Evolutionary conservation across 2,113 vertebrate genomes (phyloP), one percentile per base, ranked within the genome.

Genomic region (Picathartes gymnocephalus): DNA sequence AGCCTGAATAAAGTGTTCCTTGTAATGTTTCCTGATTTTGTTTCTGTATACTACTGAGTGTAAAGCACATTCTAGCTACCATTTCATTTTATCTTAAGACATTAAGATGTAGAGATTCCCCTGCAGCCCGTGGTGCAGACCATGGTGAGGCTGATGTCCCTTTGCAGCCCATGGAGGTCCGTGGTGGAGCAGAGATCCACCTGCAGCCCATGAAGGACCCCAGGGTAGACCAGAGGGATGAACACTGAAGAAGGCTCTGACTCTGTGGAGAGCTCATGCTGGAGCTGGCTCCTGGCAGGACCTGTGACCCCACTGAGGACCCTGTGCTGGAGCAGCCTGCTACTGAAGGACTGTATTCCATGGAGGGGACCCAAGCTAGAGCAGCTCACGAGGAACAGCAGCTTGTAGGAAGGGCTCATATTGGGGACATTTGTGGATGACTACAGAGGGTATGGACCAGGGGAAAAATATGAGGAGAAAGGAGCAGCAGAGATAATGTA

Each of bases 361-460:
- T 28, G 25, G 17, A 64, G 40, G 40, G 28, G 21, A 40, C 7
- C 2, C 18, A 28, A 0, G 3, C 10, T 45, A 30, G 25, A 90
- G 23, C 4, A 81, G 39, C 42, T 65, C 0, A 3, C 48, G 39
- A 42, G 58, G 37, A 76, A 53, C 15, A 15, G 30, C 11, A 81
- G 23, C 7, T 17, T 4, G 1, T 23, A 22, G 23, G 31, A 81
- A 61, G 31, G 23, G 54, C 5, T 14, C 1, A 6, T 0, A 1
- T 16, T 45, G 65, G 24, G 35, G 42, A 48, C 65, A 13, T 31
- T 77, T 0, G 0, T 56, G 9, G 4, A 62, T 7, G 9, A 83
- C 23, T 42, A 23, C 7, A 5, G 23, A 35, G 2, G 3, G 11
- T 57, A 23, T 23, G 31, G 20, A 80, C 17, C 15, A 64, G 8